phyloP scores from a whole-genome alignment of 30 jellyfish, hydroid and myxozoan genomes.

The Turritopsis rubra region DNA sequence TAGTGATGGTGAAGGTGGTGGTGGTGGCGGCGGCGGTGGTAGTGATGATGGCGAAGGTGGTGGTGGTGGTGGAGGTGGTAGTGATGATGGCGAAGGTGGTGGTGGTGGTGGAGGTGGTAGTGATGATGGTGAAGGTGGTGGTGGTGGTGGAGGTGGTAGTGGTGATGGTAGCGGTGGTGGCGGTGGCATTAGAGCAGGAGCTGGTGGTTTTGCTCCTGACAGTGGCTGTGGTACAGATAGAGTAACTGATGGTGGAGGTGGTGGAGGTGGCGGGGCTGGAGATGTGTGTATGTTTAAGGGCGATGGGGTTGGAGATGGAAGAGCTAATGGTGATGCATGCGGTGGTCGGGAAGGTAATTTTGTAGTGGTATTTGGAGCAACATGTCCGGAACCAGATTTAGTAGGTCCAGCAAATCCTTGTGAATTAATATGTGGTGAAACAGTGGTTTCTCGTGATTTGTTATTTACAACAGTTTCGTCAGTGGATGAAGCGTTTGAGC shows the following conservation, averaged over 20 bases:
- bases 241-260: neutral
- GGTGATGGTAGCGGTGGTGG: neutral
- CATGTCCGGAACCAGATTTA: neutral
- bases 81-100: neutral
- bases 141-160: conserved; percentile 1
- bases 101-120: neutral
- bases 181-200: too few relatives aligned
- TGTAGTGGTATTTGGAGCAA: neutral
- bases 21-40: neutral
- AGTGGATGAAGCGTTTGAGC: neutral
- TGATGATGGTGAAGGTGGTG: conserved; percentile 1
- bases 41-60: conserved; percentile 5
- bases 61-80: neutral
- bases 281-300: neutral
- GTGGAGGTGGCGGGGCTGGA: neutral
- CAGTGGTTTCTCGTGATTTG: neutral
- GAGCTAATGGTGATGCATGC: neutral
- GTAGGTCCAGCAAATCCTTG: neutral
- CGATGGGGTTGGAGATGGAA: neutral
- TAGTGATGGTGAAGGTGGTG: neutral
- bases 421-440: neutral
- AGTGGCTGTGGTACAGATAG: neutral
- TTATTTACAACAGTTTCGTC: neutral
- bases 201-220: neutral
- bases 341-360: neutral